Evolutionary conservation across 1,140 invertebrate species (phyloP).

Genomic region (Hypsibius dujardini): DNA sequence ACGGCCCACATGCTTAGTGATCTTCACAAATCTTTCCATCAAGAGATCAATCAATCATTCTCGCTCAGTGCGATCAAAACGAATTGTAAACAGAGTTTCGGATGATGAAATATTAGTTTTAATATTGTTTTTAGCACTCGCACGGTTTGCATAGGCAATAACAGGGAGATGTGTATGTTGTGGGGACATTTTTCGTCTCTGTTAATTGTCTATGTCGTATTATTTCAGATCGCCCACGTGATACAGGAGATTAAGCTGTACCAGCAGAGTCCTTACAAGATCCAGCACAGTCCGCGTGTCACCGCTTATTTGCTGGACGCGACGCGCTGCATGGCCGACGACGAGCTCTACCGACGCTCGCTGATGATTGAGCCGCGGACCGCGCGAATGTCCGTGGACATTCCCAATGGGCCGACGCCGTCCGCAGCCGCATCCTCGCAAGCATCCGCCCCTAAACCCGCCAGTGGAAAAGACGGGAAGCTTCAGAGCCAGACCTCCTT

Average conservation of each 20-base stretch:
- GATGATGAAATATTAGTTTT: no score
- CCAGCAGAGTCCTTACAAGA: constrained; percentile 79
- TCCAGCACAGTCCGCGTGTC: constrained; percentile 51
- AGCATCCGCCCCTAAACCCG: neutral
- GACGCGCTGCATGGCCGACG: constrained; percentile 49
- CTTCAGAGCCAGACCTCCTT: constrained; percentile 11
- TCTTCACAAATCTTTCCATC: no score
- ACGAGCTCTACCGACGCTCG: constrained; percentile 61
- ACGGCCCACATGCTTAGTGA: no score
- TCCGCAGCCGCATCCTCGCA: neutral
- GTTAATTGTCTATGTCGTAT: constrained; percentile 23
- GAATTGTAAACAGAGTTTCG: no score
- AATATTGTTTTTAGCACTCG: no score
- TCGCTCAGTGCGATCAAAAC: no score
- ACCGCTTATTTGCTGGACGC: constrained; percentile 62
- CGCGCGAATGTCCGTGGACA: constrained; percentile 11
- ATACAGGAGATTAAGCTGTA: constrained; percentile 77
- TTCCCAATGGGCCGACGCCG: neutral
- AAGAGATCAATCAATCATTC: no score
- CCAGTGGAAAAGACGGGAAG: neutral
- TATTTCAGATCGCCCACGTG: constrained; percentile 75
- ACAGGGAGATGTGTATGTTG: no score
- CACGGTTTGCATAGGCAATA: no score
- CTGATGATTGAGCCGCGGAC: constrained; percentile 60
- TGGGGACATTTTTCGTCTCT: neutral